Base-by-base conservation (phyloP, 2,797 vertebrate genomes). In the Diceros bicornis region DNA sequence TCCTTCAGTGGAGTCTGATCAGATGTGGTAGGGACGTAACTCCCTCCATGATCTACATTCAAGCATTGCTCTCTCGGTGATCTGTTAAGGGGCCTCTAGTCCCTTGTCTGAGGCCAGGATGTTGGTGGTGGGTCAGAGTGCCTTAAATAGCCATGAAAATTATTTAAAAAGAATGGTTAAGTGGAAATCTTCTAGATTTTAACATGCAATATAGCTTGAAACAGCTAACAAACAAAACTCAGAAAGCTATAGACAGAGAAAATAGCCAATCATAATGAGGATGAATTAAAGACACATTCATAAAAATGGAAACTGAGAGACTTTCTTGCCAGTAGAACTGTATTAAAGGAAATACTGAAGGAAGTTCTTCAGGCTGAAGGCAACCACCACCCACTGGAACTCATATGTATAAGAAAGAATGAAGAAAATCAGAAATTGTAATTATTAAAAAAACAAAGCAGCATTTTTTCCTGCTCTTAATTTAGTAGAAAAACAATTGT, bases 401-500 rank as follows among this genome's bases (percentile, higher is more conserved):
- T 18, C 32, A 52, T 18, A 52, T 25, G 23, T 59, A 59, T 7
- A 59, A 44, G 14, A 59, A 78, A 25, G 12, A 66, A 61, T n/a
- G 14, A 34, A 57, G 68, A 62, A 86, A 37, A 37, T 8, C 17
- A 75, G 69, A 91, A 52, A 78, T 37, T 72, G 8, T 52, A 37
- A 61, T 72, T 72, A 68, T 64, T 78, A 6, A 34, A n/a, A 27
- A 21, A 44, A 20, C 23, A 84, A 55, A 86, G 1, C 20, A 81
- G 12, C 1, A 71, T 16, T 47, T 71, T 66, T 83, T 44, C 11
- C 1, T 89, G 3, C 12, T 72, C 1, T 72, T 83, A 57, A 61
- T 88, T 47, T 95, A 77, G 8, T 64, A 87, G 21, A 88, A 92
- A 68, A 87, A 59, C 17, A 81, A 41, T 20, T 41, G 3, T n/a